Evolutionary conservation across 2,888 invertebrate species (phyloP), one percentile per base, ranked within the genome.

Genomic region (Ethmia dodecea): DNA sequence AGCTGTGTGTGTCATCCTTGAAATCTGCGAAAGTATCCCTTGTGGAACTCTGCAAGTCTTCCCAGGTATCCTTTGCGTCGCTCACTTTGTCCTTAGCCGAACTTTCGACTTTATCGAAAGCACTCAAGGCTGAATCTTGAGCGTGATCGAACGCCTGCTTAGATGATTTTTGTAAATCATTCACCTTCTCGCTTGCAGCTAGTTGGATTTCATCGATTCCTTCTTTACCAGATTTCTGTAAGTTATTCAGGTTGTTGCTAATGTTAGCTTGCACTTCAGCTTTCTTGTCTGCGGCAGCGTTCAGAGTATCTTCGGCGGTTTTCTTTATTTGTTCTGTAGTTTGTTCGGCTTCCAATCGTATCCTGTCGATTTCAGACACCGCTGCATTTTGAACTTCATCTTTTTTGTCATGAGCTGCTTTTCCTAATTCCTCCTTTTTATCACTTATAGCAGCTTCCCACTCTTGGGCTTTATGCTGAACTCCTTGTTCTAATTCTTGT

Each of bases 71-170:
- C 43, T 62, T 71, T 18, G 72, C 74, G 46, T 74, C 75, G 52
- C 50, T 64, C 56, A 72, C 60, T 68, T 65, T 79, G 47, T 79
- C 84, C 78, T 79, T 84, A 49, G 80, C 70, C 40, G 79, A 67
- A 70, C 78, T 77, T 83, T 84, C 83, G 73, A 83, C 41, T 47
- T 58, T 72, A 58, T 78, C 86, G 75, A 83, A 80, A 72, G 83
- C 52, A 65, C 78, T 72, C 60, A 83, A 81, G 75, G 83, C 55
- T 43, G 81, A 63, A 45, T 83, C 71, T 68, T 84, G 79, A 47
- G 60, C 66, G 61, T 73, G 63, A 56, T 63, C 75, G 59, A 76
- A 74, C 49, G 77, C 73, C 39, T 72, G 66, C 45, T 68, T 70
- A 14, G 79, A 66, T 28, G 78, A 74, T 41, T 62, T 56, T 37